Evolutionary conservation across 2,888 invertebrate genomes (phyloP), one percentile per base, ranked within the genome.

Genomic region (Tetragonula carbonaria): DNA sequence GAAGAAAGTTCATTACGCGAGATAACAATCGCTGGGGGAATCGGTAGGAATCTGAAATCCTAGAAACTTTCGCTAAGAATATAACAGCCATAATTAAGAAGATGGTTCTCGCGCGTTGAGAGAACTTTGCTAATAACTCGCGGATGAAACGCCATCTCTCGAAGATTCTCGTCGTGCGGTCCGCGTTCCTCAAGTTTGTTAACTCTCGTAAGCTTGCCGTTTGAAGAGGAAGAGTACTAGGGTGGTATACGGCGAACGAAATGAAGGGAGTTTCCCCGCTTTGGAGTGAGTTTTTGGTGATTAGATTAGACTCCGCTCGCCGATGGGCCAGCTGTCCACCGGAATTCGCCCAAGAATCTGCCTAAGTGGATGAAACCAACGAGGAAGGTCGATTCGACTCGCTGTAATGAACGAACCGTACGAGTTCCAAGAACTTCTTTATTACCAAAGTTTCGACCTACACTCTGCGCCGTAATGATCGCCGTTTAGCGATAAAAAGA

Each of bases 111-210:
- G 77, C 59, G 91, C 91, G 91, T 93, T 91, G 93, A 92, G 93
- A 94, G 93, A 94, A 94, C 93, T 94, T 94, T 94, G 89, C 93
- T 94, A 94, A 94, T 94, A 94, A 94, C 91, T 90, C 88, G 45
- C 75, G 72, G 89, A 88, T 87, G 89, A 88, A 88, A 88, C 90
- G 89, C 87, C 89, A 88, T 87, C 86, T 85, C 87, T 84, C 83
- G 86, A 88, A 81, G 82, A 77, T 82, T 82, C 88, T 85, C 87
- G 74, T 79, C 84, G 78, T 85, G 88, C 84, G 91, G 88, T 89
- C 80, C 90, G 91, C 93, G 92, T 93, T 93, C 93, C 92, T 90
- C 85, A 93, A 93, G 92, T 93, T 93, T 93, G 91, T 92, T 92
- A 93, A 93, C 92, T 93, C 92, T 92, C 91, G 91, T 91, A 92